Conservation (phyloP, 2,113 vertebrate species). For the Prionailurus bengalensis region DNA sequence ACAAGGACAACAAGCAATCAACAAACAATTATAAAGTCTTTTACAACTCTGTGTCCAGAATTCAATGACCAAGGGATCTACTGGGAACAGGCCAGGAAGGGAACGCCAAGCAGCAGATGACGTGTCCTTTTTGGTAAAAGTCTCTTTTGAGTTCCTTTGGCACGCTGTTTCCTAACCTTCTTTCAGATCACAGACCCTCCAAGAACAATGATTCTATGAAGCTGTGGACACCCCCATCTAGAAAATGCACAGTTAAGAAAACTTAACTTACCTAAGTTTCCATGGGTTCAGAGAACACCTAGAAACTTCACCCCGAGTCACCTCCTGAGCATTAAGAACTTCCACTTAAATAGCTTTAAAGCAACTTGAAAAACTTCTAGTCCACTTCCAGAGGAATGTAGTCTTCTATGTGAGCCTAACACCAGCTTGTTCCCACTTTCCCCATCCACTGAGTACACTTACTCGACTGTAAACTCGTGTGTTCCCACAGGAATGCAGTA, state of each 20-base stretch:
- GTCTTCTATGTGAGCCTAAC: neutral
- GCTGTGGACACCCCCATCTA: too few species aligned
- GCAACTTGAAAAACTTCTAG: neutral
- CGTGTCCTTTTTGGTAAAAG: neutral
- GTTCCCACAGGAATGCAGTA: slow-evolving; percentile 95
- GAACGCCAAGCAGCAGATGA: accelerated
- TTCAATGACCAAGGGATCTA: accelerated
- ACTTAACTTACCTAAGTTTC: neutral
- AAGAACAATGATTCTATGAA: neutral
- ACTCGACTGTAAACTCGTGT: slow-evolving; percentile 95
- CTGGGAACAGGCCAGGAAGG: accelerated
- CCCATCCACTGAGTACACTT: slow-evolving; percentile 69
- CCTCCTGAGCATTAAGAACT: neutral
- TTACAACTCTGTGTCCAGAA: accelerated
- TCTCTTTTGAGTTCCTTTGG: neutral
- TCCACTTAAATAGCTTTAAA: neutral
- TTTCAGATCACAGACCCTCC: neutral
- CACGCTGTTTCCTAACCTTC: neutral
- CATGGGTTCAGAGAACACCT: neutral
- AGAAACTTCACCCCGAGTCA: neutral
- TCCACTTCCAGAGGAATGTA: neutral
- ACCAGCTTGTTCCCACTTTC: too few species aligned
- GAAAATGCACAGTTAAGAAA: neutral
- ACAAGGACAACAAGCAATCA: accelerated
- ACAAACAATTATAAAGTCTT: neutral